phyloP scores from a whole-genome alignment of 2,113 vertebrate species.

The Chinchilla lanigera region DNA sequence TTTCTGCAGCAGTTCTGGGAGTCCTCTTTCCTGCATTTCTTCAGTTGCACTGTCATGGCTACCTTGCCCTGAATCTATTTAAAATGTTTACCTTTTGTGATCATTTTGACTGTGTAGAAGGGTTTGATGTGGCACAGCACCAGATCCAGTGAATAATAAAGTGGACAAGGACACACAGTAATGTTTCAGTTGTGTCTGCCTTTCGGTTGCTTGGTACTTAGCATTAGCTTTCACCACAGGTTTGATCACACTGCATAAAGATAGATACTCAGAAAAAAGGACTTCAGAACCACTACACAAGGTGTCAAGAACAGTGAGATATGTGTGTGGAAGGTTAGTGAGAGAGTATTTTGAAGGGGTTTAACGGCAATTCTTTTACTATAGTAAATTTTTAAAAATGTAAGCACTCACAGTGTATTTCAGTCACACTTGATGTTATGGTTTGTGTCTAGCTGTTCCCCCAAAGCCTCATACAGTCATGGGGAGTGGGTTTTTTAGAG shows the following conservation, averaged over 20 bases:
- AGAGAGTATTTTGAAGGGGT: neutral
- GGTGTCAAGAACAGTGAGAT: neutral
- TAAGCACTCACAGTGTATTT: neutral
- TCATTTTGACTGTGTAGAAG: neutral
- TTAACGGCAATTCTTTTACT: neutral
- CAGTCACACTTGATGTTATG: neutral
- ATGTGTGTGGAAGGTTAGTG: neutral
- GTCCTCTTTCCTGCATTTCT: neutral
- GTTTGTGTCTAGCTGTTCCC: neutral
- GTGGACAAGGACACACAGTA: neutral
- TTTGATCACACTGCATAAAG: neutral
- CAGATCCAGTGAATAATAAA: neutral
- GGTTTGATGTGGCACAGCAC: neutral
- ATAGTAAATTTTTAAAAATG: neutral
- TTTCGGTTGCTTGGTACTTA: neutral
- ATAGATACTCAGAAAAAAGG: neutral
- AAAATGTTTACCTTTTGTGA: neutral
- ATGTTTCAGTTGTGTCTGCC: neutral
- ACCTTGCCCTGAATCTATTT: neutral
- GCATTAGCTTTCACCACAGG: neutral
- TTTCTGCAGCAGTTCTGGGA: neutral
- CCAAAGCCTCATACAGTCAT: neutral
- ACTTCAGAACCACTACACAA: neutral
- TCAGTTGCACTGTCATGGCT: neutral
- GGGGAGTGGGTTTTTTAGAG: neutral